Evolutionary conservation across 2,113 vertebrate species (phyloP).

Genomic region (Cyprinus carpio): DNA sequence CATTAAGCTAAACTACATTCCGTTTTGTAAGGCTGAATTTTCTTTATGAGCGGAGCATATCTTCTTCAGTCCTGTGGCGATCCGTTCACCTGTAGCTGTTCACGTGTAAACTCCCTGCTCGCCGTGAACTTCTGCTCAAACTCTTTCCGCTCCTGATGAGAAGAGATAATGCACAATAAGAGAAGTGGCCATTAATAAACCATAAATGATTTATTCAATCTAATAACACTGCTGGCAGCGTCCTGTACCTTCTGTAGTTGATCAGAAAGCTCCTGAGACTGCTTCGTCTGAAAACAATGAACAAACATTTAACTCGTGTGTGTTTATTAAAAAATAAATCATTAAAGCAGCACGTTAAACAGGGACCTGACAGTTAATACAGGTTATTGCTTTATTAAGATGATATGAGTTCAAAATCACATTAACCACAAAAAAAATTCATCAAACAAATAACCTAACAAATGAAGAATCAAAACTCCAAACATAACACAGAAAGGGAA

Average conservation of each 20-base stretch:
- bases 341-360: background rate
- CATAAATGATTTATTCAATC: background rate
- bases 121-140: constrained; percentile 88
- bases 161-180: constrained; percentile 20
- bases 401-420: background rate
- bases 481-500: too few relatives aligned
- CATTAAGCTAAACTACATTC: background rate
- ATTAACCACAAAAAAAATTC: too few relatives aligned
- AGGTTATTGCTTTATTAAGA: background rate
- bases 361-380: background rate
- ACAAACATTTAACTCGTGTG: constrained; percentile 61
- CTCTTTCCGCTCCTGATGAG: constrained; percentile 85
- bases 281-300: constrained; percentile 76
- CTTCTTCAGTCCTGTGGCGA: background rate
- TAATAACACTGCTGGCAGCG: constrained; percentile 11
- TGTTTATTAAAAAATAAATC: background rate
- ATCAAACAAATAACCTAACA: too few relatives aligned
- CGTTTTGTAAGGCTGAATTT: too few relatives aligned
- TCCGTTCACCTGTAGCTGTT: constrained; percentile 87
- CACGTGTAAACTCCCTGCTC: constrained; percentile 87
- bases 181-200: background rate
- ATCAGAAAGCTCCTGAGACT: constrained; percentile 85
- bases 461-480: too few relatives aligned
- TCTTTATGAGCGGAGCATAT: too few relatives aligned
- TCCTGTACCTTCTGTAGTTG: constrained; percentile 89